Percentiles rank a stretch among this genome's conserved stretches.
Conservation (phyloP, 2,113 vertebrate species). For the Pheucticus melanocephalus region DNA sequence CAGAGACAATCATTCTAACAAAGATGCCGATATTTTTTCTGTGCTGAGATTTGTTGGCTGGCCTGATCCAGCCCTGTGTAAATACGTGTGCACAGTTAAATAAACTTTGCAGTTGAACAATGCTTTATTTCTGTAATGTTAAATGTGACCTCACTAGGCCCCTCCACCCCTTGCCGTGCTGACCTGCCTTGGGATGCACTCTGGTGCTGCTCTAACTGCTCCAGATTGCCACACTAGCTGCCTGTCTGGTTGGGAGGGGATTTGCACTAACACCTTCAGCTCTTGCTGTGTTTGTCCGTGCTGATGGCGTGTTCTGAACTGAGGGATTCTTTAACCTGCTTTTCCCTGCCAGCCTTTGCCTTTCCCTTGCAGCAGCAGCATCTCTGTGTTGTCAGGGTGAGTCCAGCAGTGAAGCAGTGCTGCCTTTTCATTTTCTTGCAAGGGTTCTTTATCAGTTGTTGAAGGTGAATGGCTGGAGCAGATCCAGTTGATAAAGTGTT, state of each 20-base stretch:
- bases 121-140: slow-evolving; percentile 28
- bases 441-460: neutral
- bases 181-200: neutral
- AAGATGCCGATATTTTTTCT: slow-evolving; percentile 50
- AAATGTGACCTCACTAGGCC: neutral
- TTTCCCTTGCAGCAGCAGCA: neutral
- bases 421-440: neutral
- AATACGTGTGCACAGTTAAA: slow-evolving; percentile 81
- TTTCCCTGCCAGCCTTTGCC: neutral
- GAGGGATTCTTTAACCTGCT: neutral
- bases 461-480: neutral
- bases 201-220: neutral
- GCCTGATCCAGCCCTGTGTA: slow-evolving; percentile 78
- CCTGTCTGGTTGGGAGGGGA: neutral
- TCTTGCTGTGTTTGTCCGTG: accelerated
- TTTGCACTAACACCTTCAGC: neutral
- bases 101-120: slow-evolving; percentile 85
- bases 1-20: slow-evolving; percentile 86
- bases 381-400: neutral
- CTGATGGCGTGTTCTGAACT: accelerated
- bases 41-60: slow-evolving; percentile 67
- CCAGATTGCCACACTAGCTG: neutral
- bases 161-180: neutral
- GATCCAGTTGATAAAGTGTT: neutral
- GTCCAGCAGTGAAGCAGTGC: neutral